Base-by-base conservation (phyloP, 2,888 invertebrate genomes). In the Punctoribates punctum region DNA sequence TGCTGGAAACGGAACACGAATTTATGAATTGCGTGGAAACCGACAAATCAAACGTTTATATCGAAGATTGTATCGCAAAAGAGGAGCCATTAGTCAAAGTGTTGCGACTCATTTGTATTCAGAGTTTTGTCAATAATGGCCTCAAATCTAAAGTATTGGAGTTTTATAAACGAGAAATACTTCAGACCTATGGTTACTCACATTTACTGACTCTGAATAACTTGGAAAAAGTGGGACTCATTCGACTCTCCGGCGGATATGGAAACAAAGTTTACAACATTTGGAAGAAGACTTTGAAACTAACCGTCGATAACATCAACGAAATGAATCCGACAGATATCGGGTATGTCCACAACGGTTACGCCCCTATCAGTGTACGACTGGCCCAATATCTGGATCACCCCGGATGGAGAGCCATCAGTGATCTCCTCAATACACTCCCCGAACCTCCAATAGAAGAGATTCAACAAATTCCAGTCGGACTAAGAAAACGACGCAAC, bases 61-160 rank as follows among this genome's bases (percentile, higher is more conserved):
- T 99, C 78, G 98, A 98, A 85, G 94, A 96, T 82, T 88, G 92
- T 81, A 95, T 98, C 77, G 92, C 93, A 0, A 91, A 91, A 81
- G 89, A 91, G 82, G 90, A 89, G 80, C 90, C 94, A 0, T 83
- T 96, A 1, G 87, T 89, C 3, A 92, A 91, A 85, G 86, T 97
- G 11, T 86, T 98, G 54, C 87, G 97, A 13, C 86, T 99, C 8
- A 90, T 99, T 78, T 94, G 95, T 83, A 88, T 98, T 75, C 98
- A 99, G 84, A 96, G 94, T 78, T 88, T 91, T 23, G 93, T 95
- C 2, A 92, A 92, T 76, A 94, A 94, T 23, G 99, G 99, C 0
- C 87, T 99, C 4, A 96, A 96, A 83, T 91, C 90, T 2, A 95
- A 95, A 83, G 88, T 96, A 0, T 80, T 93, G 75, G 90, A 90